Evolutionary conservation across 1,140 invertebrate genomes (phyloP).

Genomic region (Drosophila kepulauana): DNA sequence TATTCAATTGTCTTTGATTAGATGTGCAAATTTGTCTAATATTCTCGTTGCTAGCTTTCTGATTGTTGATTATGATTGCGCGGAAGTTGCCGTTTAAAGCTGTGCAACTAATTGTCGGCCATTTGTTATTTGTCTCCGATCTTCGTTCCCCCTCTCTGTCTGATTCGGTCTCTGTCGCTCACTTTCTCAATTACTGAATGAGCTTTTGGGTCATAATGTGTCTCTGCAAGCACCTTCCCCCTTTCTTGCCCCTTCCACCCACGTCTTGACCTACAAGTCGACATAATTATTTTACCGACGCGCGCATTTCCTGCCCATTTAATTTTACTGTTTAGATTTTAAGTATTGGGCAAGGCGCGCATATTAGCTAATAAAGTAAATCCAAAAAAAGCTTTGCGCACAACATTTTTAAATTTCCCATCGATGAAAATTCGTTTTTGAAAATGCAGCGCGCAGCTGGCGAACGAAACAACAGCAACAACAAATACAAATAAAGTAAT

Average conservation of each 20-base stretch:
- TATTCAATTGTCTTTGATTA: slow-evolving; percentile 78
- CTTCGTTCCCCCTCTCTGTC: neutral
- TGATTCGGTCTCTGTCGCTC: neutral
- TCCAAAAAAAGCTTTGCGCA: slow-evolving; percentile 65
- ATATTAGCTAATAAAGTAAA: slow-evolving; percentile 66
- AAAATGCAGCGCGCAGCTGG: slow-evolving; percentile 67
- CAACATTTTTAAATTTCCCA: slow-evolving; percentile 44
- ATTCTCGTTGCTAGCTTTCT: slow-evolving; percentile 39
- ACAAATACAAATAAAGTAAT: slow-evolving; percentile 79
- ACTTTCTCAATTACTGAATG: slow-evolving; percentile 42
- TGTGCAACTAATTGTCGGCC: slow-evolving; percentile 46
- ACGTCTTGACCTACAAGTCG: slow-evolving; percentile 76
- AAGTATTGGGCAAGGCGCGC: slow-evolving; percentile 40
- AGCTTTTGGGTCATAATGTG: slow-evolving; percentile 36
- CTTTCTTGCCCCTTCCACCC: slow-evolving; percentile 18
- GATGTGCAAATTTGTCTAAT: slow-evolving; percentile 82
- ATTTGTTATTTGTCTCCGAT: slow-evolving; percentile 55
- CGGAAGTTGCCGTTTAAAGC: slow-evolving; percentile 73
- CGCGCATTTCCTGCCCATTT: slow-evolving; percentile 58
- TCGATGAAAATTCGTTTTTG: slow-evolving; percentile 18
- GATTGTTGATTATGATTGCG: slow-evolving; percentile 20
- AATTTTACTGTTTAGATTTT: slow-evolving; percentile 63
- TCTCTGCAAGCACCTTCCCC: slow-evolving; percentile 24
- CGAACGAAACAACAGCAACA: slow-evolving; percentile 39
- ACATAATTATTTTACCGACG: slow-evolving; percentile 50